These are phyloP conservation scores for Todus mexicanus DNA, from an alignment of 2,797 vertebrate species.

Conservation along the genomic window DNA sequence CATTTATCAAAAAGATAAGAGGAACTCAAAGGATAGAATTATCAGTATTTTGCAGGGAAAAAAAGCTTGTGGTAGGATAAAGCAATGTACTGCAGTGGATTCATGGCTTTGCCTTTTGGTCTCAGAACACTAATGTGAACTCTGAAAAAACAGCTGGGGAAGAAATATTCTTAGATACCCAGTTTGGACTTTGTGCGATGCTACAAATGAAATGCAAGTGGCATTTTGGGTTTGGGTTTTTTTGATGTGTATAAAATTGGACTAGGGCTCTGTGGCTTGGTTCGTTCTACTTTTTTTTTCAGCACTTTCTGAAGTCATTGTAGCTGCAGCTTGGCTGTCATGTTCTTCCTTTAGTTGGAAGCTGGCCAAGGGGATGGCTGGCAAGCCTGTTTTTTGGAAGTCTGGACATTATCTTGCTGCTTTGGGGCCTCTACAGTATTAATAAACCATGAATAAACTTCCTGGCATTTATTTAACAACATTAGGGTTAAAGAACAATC, in stretches of 20 bases:
- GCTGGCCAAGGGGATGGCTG: constrained; percentile 9
- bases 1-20: constrained; percentile 37
- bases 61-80: not conserved
- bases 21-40: constrained; percentile 8
- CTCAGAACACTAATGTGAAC: not conserved
- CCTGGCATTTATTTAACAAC: constrained; percentile 36
- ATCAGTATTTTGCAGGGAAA: not conserved
- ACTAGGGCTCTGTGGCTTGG: not conserved
- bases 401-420: constrained; percentile 36
- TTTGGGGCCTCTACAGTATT: constrained; percentile 35
- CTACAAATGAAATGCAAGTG: not conserved
- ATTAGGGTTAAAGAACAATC: constrained; percentile 27
- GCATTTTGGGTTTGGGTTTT: not conserved
- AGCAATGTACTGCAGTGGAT: not conserved
- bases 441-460: constrained; percentile 52
- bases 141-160: not conserved
- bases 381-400: constrained; percentile 32
- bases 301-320: not conserved
- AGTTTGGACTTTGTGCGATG: not conserved
- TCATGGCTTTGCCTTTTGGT: not conserved
- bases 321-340: constrained; percentile 14
- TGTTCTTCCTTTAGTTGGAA: constrained; percentile 37
- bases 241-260: not conserved
- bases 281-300: not conserved
- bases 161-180: not conserved